Evolutionary conservation across 2,113 vertebrate genomes (phyloP).

Genomic region (Thinocorus orbignyianus): DNA sequence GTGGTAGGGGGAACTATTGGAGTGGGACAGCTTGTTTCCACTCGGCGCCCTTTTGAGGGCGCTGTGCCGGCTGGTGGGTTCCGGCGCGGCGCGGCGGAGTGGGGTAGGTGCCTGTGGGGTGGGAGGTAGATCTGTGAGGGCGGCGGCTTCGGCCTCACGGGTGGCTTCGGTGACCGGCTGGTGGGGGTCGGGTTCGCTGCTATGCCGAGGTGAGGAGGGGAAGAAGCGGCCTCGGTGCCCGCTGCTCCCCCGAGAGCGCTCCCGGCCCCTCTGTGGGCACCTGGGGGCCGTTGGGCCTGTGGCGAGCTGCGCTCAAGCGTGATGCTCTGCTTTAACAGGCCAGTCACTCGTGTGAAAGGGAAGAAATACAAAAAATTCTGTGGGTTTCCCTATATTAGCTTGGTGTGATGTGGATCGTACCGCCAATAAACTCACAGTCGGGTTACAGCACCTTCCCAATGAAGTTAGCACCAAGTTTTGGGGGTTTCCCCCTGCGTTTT

Average conservation of each 20-base stretch:
- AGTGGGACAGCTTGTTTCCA: rapidly evolving
- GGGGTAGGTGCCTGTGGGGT: background rate
- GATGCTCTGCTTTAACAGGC: rapidly evolving
- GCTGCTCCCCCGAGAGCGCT: background rate
- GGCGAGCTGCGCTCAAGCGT: rapidly evolving
- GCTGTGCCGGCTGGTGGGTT: background rate
- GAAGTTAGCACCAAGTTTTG: rapidly evolving
- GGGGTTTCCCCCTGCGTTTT: rapidly evolving
- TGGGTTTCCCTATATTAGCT: rapidly evolving
- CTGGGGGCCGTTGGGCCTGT: rapidly evolving
- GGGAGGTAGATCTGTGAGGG: too few species aligned
- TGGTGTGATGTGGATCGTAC: rapidly evolving
- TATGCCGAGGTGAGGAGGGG: background rate
- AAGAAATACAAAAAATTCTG: rapidly evolving
- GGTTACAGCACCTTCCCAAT: background rate
- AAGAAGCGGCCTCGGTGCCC: background rate
- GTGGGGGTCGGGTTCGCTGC: background rate
- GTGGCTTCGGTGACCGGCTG: too few species aligned
- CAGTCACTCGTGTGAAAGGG: background rate
- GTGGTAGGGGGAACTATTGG: rapidly evolving
- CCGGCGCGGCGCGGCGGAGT: background rate
- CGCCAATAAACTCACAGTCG: rapidly evolving
- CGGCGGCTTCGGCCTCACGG: rapidly evolving
- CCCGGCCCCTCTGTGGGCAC: background rate
- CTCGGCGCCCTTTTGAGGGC: background rate